These are phyloP conservation scores for Pollachius pollachius DNA, from an alignment of 2,113 vertebrate genomes.

Conservation along the genomic window DNA sequence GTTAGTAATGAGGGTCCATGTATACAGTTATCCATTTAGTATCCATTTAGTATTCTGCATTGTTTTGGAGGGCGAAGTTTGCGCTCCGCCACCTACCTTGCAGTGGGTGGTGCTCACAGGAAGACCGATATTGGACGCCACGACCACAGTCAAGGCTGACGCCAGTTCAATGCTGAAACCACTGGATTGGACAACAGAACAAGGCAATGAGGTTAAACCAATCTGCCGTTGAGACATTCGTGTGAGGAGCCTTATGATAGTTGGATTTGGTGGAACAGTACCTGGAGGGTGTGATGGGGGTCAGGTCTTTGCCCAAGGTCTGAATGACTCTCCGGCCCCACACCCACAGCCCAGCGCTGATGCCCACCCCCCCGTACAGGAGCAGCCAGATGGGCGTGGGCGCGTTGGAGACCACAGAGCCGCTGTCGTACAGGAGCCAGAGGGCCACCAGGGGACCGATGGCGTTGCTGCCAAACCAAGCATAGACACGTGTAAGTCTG, in stretches of 20 bases:
- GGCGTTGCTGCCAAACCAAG: conserved; percentile 80
- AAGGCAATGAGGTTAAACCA: too few relatives aligned
- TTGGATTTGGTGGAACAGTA: conserved; percentile 37
- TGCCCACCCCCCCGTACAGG: conserved; percentile 88
- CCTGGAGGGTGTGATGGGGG: conserved; percentile 96
- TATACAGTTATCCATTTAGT: too few relatives aligned
- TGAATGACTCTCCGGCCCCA: conserved; percentile 98
- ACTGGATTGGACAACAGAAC: conserved; percentile 58
- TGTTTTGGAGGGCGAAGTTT: too few relatives aligned
- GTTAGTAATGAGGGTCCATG: neutral
- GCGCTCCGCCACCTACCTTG: conserved; percentile 76
- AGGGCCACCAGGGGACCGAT: conserved; percentile 92
- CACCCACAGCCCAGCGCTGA: conserved; percentile 91
- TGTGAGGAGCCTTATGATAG: too few relatives aligned
- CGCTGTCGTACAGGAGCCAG: conserved; percentile 82
- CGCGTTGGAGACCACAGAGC: conserved; percentile 73
- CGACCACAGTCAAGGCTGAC: conserved; percentile 89
- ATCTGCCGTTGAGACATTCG: too few relatives aligned
- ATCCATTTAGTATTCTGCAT: too few relatives aligned
- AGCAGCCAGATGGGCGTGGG: conserved; percentile 92
- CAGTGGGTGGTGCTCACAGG: conserved; percentile 98
- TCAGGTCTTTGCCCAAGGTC: conserved; percentile 95
- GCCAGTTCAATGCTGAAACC: conserved; percentile 97
- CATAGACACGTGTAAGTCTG: neutral
- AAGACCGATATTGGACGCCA: conserved; percentile 91